Evolutionary conservation across 2,888 invertebrate species (phyloP), one percentile per base, ranked within the genome.

Genomic region (Agriotes lineatus): DNA sequence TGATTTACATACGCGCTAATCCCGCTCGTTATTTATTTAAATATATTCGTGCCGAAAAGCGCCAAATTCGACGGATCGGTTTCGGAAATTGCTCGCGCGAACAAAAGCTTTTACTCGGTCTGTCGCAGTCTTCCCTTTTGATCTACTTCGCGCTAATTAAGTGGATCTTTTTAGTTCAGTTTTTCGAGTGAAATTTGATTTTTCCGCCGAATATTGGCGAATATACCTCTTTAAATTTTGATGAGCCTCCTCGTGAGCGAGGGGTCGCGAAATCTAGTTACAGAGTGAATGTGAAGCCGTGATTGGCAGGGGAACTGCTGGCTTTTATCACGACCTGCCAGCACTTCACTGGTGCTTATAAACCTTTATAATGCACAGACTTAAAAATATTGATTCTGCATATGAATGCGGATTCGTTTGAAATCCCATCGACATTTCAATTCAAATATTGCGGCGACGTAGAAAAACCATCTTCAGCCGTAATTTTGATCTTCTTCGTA

Each of bases 371-470:
- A 78, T 77, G 74, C 78, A 71, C 76, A 77, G 77, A 78, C 77
- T 79, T 78, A 79, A 81, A 81, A 81, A 80, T 80, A 81, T 81
- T 77, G 80, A 81, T 81, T 81, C 77, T 78, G 78, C 79, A 80
- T 80, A 78, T 79, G 80, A 80, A 80, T 80, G 72, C 73, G 66
- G 72, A 71, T 71, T 65, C 64, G 70, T 62, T 66, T 69, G 37
- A 50, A 69, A 64, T 58, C 39, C 57, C 61, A 67, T 67, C 61
- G 61, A 39, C 56, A 67, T 45, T 54, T 56, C 61, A 61, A 63
- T 61, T 33, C 25, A 61, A 61, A 30, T 52, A 52, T 66, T 62
- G 50, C 16, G 20, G 16, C 16, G 33, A 35, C 16, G 52, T 9
- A n/a, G 52, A 30, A 48, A 45, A 35, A 52, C 16, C 33, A 18